A percentile compares a stretch with the other conserved stretches of the same genome.
These are phyloP conservation scores for Acleris laterana DNA, from an alignment of 2,888 invertebrate species.

Conservation along the genomic window DNA sequence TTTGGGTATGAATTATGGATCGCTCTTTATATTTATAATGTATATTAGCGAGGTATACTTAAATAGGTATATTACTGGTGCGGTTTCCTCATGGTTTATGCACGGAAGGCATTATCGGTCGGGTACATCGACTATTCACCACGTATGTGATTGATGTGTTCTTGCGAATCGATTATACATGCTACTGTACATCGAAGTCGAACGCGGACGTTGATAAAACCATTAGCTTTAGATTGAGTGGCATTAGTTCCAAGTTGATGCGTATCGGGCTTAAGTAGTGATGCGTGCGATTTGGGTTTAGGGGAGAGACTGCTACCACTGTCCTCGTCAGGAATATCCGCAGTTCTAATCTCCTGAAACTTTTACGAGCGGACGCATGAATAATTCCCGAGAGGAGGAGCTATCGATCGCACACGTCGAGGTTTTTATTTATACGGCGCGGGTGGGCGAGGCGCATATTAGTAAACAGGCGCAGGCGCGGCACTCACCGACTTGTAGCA, in stretches of 20 bases:
- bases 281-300: not conserved
- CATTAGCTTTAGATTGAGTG: conserved; percentile 49
- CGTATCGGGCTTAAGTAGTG: conserved; percentile 2
- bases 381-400: conserved; percentile 83
- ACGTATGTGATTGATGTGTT: conserved; percentile 52
- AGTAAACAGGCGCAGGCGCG: conserved; percentile 84
- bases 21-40: conserved; percentile 37
- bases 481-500: conserved; percentile 94
- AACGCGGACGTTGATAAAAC: conserved; percentile 55
- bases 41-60: conserved; percentile 57
- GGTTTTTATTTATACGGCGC: conserved; percentile 84
- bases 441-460: conserved; percentile 84
- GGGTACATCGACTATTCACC: conserved; percentile 38
- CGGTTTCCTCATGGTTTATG: conserved; percentile 53
- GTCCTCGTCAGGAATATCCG: conserved; percentile 43
- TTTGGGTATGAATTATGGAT: conserved; percentile 45
- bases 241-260: conserved; percentile 6
- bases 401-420: conserved; percentile 84
- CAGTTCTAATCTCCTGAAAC: conserved; percentile 77
- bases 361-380: conserved; percentile 80
- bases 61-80: conserved; percentile 52
- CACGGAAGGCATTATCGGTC: conserved; percentile 54
- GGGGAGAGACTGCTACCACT: not conserved
- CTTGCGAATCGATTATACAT: conserved; percentile 59
- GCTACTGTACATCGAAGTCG: conserved; percentile 59